Evolutionary conservation across 1,140 invertebrate species (phyloP), one percentile per base, ranked within the genome.

Genomic region (Holcopasites calliopsidis): DNA sequence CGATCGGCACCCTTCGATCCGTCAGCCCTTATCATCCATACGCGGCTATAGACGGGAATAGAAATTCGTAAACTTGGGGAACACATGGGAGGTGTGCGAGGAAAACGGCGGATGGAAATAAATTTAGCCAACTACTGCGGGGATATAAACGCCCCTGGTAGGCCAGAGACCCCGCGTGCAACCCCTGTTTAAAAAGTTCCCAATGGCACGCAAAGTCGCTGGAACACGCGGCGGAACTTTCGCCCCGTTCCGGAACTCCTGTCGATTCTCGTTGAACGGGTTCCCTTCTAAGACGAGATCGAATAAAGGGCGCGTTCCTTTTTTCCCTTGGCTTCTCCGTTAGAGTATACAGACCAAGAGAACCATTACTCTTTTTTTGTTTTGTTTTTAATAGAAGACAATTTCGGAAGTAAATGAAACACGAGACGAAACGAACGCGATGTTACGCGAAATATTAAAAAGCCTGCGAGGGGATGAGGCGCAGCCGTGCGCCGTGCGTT

Each of bases 1-100:
- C 47, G 55, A 71, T 47, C 11, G 77, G 55, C 69, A 79, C 77
- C 42, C 28, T 70, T 80, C 72, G 79, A 73, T 64, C 38, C 57
- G 65, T 76, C 79, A 26, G 23, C 16, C 47, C 62, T 68, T 79
- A 80, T 80, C 73, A 79, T 79, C 70, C 35, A 40, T 31, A 5
- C 3, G 44, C n/a, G 44, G 44, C 44, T 47, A 47, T 11, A n/a
- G 44, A 13, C 11, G 31, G 5, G 1, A 40, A 26, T 61, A 61
- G 38, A 21, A 31, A 61, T 42, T 16, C 35, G 18, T 26, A n/a
- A 35, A 23, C n/a, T 21, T 13, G 1, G 26, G 2, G n/a, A 16
- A 33, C 35, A 26, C 21, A 35, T 11, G 35, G 21, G n/a, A n/a
- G n/a, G n/a, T n/a, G n/a, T 2, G 26, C 16, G 58, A 42, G 23